Evolutionary conservation across 2,113 vertebrate genomes (phyloP).

Genomic region (Bubalus kerabau): DNA sequence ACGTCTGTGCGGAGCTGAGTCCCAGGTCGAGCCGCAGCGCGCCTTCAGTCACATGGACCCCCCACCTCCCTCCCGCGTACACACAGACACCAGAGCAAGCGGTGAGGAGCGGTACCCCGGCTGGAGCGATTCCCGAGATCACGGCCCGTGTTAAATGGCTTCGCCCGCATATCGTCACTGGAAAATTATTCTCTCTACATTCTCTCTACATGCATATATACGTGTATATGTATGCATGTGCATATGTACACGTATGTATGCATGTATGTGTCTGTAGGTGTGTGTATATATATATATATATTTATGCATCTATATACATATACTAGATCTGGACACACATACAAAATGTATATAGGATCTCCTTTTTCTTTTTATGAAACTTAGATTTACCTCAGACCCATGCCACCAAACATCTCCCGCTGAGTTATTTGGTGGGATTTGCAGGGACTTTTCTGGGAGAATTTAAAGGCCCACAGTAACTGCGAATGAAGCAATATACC

Average conservation of each 20-base stretch:
- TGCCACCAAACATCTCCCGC: slow-evolving; percentile 76
- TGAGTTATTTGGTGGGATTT: slow-evolving; percentile 59
- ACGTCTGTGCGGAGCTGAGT: neutral
- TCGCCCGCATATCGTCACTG: slow-evolving; percentile 63
- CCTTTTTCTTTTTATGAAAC: slow-evolving; percentile 74
- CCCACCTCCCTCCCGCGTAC: neutral
- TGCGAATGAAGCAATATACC: slow-evolving; percentile 79
- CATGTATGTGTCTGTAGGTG: slow-evolving; percentile 46
- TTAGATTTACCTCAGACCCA: slow-evolving; percentile 91
- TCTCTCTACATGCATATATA: slow-evolving; percentile 62
- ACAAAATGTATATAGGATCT: slow-evolving; percentile 78
- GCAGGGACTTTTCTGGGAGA: slow-evolving; percentile 66
- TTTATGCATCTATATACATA: slow-evolving; percentile 66
- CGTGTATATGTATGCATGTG: neutral
- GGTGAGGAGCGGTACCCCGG: neutral
- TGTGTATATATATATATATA: slow-evolving; percentile 57
- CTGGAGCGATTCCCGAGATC: neutral
- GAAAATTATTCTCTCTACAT: slow-evolving; percentile 59
- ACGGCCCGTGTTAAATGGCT: slow-evolving; percentile 22
- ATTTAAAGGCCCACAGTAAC: slow-evolving; percentile 67
- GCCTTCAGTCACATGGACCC: neutral
- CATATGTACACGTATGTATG: slow-evolving; percentile 60
- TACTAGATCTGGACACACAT: slow-evolving; percentile 70
- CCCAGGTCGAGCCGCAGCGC: neutral
- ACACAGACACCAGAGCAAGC: neutral